These are phyloP conservation scores for Cheilosia variabilis DNA, from an alignment of 2,888 invertebrate species.

Conservation along the genomic window DNA sequence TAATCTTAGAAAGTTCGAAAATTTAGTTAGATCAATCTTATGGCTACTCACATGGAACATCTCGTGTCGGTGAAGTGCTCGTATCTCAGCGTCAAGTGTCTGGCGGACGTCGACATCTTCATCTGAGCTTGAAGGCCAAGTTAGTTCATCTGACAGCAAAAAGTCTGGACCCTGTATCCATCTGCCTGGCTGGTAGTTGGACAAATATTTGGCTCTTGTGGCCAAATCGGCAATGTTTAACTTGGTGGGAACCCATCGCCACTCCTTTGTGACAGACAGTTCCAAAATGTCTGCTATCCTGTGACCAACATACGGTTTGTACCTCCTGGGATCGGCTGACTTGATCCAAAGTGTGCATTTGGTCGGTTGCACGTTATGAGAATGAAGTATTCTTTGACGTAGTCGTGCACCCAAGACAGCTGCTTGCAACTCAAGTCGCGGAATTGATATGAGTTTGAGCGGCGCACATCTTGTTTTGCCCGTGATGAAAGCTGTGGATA, in stretches of 20 bases:
- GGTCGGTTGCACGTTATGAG: background rate
- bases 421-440: conserved; percentile 40
- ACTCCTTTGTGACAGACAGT: background rate
- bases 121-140: background rate
- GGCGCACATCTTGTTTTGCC: conserved; percentile 29
- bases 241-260: conserved; percentile 46
- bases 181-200: background rate
- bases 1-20: conserved; percentile 21
- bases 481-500: conserved; percentile 2
- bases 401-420: conserved; percentile 28
- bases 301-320: conserved; percentile 11
- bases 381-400: background rate
- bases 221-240: background rate
- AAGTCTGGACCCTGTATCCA: conserved; percentile 20
- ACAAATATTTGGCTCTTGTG: background rate
- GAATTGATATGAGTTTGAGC: conserved; percentile 14
- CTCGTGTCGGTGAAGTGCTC: background rate
- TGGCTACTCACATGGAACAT: conserved; percentile 20
- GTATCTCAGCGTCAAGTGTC: background rate
- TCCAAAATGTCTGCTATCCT: too few relatives aligned
- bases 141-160: background rate
- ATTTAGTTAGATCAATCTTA: conserved; percentile 17
- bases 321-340: conserved; percentile 10
- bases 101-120: background rate
- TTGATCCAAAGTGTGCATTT: conserved; percentile 20